Evolutionary conservation across 1,140 invertebrate genomes (phyloP), one percentile per base, ranked within the genome.

Genomic region (Drosophila nasuta): DNA sequence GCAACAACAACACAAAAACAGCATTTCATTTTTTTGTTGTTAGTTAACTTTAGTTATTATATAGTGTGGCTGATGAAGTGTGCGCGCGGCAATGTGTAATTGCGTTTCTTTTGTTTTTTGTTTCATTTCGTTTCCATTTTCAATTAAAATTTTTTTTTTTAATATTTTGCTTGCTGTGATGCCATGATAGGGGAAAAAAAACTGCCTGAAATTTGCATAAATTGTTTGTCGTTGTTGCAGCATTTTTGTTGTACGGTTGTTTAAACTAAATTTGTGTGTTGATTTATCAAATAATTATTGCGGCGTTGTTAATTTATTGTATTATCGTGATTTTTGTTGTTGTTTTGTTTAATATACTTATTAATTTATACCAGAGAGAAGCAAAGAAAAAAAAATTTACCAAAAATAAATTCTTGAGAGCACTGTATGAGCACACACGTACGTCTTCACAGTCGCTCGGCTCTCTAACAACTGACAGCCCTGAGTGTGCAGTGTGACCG

Each of bases 391-490:
- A 68, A 69, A 75, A 77, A 77, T 69, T 82, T 81, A 87, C 82
- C 82, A 87, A 87, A 86, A 85, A 85, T 85, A 85, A 85, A 82
- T 87, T 87, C 82, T 81, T 81, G 75, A 86, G 82, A 86, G 82
- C 82, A 87, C 82, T 77, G 77, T 85, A 68, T 78, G 82, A 85
- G 82, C 82, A 86, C 82, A 86, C 82, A 86, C 82, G 82, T 78
- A 82, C 82, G 82, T 86, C 82, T 86, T 81, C 78, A 80, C 77
- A 81, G 69, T 85, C 82, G 81, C 79, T 85, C 75, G 81, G 81
- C 80, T 79, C 73, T 85, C 75, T 85, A 71, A 76, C 74, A 76
- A 76, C 68, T 76, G 57, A 76, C 74, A 65, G 68, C 52, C 45
- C 28, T 52, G 54, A 65, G 52, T 46, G 13, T 35, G 54, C 57